Conservation (phyloP, 1,140 invertebrate genomes). For the Pachyrhynchus sulphureomaculatus region DNA sequence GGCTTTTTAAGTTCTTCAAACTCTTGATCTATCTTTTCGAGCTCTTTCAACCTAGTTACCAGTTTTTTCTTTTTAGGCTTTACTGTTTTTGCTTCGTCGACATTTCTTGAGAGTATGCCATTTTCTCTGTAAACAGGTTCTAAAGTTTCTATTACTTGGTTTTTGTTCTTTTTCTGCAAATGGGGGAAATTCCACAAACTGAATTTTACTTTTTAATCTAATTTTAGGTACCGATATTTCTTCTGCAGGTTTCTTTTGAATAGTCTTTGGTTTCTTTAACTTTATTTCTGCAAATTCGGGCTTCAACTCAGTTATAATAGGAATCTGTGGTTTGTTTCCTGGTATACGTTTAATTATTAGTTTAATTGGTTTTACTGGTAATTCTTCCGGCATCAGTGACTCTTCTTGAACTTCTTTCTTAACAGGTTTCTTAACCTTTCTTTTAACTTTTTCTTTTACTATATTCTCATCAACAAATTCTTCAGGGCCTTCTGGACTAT, state of each 20-base stretch:
- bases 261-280: constrained; percentile 44
- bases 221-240: constrained; percentile 62
- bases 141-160: constrained; percentile 54
- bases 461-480: constrained; percentile 47
- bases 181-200: constrained; percentile 62
- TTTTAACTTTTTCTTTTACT: constrained; percentile 49
- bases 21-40: constrained; percentile 50
- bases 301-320: constrained; percentile 26
- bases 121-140: constrained; percentile 59
- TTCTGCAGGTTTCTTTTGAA: constrained; percentile 43
- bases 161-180: constrained; percentile 49
- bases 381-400: constrained; percentile 50
- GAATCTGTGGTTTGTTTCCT: constrained; percentile 24
- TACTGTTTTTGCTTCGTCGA: constrained; percentile 65
- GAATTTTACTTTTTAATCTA: constrained; percentile 64
- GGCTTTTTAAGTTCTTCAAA: constrained; percentile 37
- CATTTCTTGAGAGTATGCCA: constrained; percentile 70
- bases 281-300: constrained; percentile 47
- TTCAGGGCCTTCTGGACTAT: constrained; percentile 37
- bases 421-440: constrained; percentile 54
- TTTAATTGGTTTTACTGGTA: constrained; percentile 24
- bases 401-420: constrained; percentile 47
- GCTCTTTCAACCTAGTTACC: constrained; percentile 69
- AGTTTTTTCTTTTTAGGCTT: constrained; percentile 66
- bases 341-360: constrained; percentile 14